phyloP scores from a whole-genome alignment of 1,140 invertebrate species.

The Bombus fervidus region DNA sequence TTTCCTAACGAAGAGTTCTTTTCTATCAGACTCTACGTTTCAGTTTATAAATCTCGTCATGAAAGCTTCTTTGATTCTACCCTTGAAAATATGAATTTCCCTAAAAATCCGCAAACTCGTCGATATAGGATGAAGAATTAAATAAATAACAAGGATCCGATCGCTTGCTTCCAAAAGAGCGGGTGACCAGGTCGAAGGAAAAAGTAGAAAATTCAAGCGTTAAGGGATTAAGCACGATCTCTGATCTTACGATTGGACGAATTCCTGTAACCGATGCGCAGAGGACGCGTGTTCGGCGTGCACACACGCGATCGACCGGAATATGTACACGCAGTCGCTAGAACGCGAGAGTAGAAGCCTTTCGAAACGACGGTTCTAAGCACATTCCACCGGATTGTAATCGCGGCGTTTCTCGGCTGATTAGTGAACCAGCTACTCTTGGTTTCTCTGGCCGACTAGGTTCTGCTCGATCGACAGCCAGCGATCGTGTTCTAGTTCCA shows the following conservation, averaged over 20 bases:
- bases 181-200: not conserved
- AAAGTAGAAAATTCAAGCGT: not conserved
- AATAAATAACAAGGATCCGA: no score
- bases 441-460: slow-evolving; percentile 45
- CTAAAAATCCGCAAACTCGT: no score
- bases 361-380: slow-evolving; percentile 75
- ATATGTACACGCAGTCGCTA: slow-evolving; percentile 17
- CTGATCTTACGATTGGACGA: slow-evolving; percentile 18
- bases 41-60: no score
- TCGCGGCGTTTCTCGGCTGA: slow-evolving; percentile 75
- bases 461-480: slow-evolving; percentile 46
- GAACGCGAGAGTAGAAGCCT: slow-evolving; percentile 73
- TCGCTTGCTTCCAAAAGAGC: no score
- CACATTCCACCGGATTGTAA: slow-evolving; percentile 79
- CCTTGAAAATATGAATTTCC: no score
- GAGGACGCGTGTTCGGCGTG: not conserved
- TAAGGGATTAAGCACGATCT: not conserved
- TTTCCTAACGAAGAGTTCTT: no score
- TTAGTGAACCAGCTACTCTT: slow-evolving; percentile 70
- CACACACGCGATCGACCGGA: slow-evolving; percentile 14
- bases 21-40: no score
- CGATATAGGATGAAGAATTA: fast-evolving
- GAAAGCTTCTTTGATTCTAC: no score
- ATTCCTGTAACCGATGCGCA: slow-evolving; percentile 37
- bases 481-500: slow-evolving; percentile 27